Evolutionary conservation across 2,113 vertebrate species (phyloP).

Genomic region (Emydocephalus ijimae): DNA sequence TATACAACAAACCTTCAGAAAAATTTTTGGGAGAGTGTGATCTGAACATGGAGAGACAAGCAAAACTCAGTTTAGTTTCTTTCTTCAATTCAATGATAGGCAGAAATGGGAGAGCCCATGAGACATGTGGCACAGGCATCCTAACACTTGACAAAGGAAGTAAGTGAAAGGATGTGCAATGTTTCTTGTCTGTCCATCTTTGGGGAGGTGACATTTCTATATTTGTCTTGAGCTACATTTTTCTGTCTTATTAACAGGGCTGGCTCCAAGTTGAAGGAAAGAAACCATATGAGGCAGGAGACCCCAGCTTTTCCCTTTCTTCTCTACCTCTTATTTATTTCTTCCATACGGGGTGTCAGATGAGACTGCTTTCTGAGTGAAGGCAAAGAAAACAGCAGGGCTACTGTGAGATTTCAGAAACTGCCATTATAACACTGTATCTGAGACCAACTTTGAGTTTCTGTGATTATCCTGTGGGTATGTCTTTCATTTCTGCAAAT

Average conservation of each 20-base stretch:
- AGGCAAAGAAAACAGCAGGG: background rate
- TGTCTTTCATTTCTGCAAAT: background rate
- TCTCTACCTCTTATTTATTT: background rate
- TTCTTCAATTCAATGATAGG: background rate
- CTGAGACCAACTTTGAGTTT: background rate
- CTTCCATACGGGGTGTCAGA: background rate
- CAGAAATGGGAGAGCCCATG: no score
- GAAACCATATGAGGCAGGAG: background rate
- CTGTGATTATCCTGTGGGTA: background rate
- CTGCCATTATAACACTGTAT: background rate
- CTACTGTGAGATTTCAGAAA: background rate
- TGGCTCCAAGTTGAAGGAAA: background rate
- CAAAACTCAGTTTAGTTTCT: background rate
- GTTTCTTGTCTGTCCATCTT: background rate
- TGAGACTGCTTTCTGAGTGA: background rate
- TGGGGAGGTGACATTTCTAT: background rate
- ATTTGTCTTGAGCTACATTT: background rate
- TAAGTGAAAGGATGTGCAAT: background rate
- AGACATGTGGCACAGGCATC: background rate
- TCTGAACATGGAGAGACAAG: background rate
- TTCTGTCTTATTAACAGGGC: background rate
- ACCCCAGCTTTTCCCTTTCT: background rate
- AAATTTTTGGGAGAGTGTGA: background rate
- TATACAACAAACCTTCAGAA: background rate
- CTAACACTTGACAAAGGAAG: background rate